These are phyloP conservation scores for Centropristis striata DNA, from an alignment of 2,113 vertebrate genomes.

Conservation along the genomic window DNA sequence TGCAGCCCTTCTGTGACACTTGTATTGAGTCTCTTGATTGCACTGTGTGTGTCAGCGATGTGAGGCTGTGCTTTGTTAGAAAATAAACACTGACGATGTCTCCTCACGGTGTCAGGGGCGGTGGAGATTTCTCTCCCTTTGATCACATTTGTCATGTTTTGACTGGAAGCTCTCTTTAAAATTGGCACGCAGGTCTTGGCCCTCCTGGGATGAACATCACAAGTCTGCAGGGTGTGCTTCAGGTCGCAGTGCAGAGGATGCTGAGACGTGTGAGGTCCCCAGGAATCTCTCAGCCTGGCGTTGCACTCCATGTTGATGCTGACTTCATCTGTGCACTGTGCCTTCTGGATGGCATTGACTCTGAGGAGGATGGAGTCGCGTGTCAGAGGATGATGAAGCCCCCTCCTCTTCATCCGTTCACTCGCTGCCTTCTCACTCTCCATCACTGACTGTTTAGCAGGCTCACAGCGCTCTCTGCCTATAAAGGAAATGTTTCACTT, in stretches of 20 bases:
- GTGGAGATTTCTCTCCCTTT: conserved; percentile 57
- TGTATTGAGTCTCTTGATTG: conserved; percentile 25
- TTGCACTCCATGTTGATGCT: conserved; percentile 68
- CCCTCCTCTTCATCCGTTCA: conserved; percentile 64
- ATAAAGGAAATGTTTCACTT: neutral
- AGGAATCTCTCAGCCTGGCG: conserved; percentile 63
- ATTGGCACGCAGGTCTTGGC: conserved; percentile 67
- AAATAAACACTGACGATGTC: neutral
- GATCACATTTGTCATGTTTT: conserved; percentile 74
- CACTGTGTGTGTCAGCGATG: neutral
- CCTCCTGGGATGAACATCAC: conserved; percentile 3
- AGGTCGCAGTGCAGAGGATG: neutral
- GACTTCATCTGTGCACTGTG: conserved; percentile 24
- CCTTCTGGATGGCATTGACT: conserved; percentile 72
- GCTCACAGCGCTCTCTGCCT: conserved; percentile 12
- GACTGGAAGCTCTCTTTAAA: conserved; percentile 69
- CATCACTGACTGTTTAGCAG: conserved; percentile 12
- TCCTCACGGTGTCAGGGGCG: conserved; percentile 64
- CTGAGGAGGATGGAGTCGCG: conserved; percentile 81
- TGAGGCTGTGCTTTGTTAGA: neutral
- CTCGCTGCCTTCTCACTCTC: conserved; percentile 58
- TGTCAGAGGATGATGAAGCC: conserved; percentile 46
- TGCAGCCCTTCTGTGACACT: conserved; percentile 45
- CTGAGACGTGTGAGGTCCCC: conserved; percentile 55
- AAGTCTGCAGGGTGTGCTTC: neutral